Evolutionary conservation across 2,113 vertebrate genomes (phyloP), one percentile per base, ranked within the genome.

Genomic region (Prietella phreatophila): DNA sequence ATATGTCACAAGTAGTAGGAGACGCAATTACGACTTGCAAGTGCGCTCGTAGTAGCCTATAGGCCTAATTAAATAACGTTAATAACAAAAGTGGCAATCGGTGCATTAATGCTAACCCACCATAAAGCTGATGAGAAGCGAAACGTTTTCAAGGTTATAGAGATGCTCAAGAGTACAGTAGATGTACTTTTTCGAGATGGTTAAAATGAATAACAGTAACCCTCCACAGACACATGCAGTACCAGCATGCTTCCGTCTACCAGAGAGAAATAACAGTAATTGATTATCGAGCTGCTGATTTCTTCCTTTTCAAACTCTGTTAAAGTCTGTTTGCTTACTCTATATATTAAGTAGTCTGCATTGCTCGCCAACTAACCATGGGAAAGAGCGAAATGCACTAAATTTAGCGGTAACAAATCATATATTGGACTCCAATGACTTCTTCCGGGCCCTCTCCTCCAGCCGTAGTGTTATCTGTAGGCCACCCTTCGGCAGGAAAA

Each of bases 401-500:
- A 13, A 30, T 39, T 2, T 50, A 19, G 3, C 30, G 47, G 36
- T 27, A 75, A 73, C 30, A 85, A 58, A 76, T 67, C 22, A 79
- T 63, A 86, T 67, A 53, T 55, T 69, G 33, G 13, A 81, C 42
- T 69, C 47, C 47, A 86, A 36, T 20, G 27, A 83, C 39, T 76
- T 17, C 75, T 85, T 76, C 27, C 82, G 87, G 83, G 63, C 17
- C 65, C 36, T 89, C 53, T 75, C 56, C 56, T 67, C 17, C 55
- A 76, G 25, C 80, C 27, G 15, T 86, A 15, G 47, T 86, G 84
- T 79, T 85, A 83, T 86, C 65, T 86, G 39, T 88, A 60, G 69
- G 67, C 76, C 67, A 83, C 89, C 86, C 83, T 88, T 86, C 63
- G 30, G 15, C 60, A 53, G 60, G 76, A 89, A 90, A 90, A 87